Percentiles rank a stretch among this genome's conserved stretches.
phyloP scores from a whole-genome alignment of 2,888 invertebrate species.

The Morpho helenor region DNA sequence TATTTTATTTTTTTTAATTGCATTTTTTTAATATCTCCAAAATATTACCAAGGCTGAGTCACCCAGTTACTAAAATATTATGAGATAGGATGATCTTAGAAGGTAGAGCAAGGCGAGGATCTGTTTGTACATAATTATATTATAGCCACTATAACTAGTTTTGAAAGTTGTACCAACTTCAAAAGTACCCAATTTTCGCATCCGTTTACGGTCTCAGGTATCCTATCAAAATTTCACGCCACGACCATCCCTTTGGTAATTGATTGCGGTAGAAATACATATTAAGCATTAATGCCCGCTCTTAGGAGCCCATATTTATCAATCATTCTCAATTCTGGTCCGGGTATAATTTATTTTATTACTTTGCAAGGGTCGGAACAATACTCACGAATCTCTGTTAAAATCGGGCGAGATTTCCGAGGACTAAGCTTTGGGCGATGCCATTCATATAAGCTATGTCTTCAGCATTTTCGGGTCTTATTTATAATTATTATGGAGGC shows the following conservation, averaged over 20 bases:
- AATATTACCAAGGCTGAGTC: too few species aligned
- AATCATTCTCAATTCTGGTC: slow-evolving; percentile 23
- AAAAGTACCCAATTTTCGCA: slow-evolving; percentile 3
- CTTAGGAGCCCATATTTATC: slow-evolving; percentile 21
- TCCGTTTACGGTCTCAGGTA: slow-evolving; percentile 1
- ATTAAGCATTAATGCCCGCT: slow-evolving; percentile 17
- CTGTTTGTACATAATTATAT: too few species aligned
- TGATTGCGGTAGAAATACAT: slow-evolving; percentile 19
- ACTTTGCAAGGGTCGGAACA: slow-evolving; percentile 21
- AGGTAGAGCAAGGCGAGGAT: too few species aligned
- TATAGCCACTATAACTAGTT: not conserved
- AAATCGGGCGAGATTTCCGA: slow-evolving; percentile 16
- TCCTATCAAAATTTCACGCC: slow-evolving; percentile 3
- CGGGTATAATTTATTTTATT: slow-evolving; percentile 22
- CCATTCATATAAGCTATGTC: slow-evolving; percentile 7
- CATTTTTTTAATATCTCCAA: too few species aligned
- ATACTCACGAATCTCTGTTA: slow-evolving; percentile 19
- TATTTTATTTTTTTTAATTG: too few species aligned
- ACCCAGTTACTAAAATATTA: too few species aligned
- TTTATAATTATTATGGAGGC: slow-evolving; percentile 4
- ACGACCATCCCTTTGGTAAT: slow-evolving; percentile 9
- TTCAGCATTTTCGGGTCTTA: slow-evolving; percentile 6
- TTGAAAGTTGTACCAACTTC: not conserved
- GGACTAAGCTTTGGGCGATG: slow-evolving; percentile 5
- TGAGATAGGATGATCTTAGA: too few species aligned